These are phyloP conservation scores for Scleropages formosus DNA, from an alignment of 2,797 vertebrate species.

Conservation along the genomic window DNA sequence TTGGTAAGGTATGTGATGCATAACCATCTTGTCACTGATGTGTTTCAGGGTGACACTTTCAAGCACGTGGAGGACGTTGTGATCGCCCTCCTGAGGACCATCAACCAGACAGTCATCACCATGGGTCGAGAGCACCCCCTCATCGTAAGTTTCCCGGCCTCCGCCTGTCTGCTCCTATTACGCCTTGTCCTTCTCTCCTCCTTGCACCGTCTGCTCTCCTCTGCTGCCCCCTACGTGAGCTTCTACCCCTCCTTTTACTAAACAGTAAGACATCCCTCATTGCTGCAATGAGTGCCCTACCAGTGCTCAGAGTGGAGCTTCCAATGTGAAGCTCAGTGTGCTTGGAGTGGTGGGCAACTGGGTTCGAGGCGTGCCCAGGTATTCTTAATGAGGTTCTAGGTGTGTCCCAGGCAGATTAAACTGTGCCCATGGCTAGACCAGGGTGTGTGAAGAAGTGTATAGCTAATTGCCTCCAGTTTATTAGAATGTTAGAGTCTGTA, in stretches of 20 bases:
- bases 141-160: constrained; percentile 78
- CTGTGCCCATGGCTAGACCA: neutral
- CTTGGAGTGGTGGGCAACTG: too few species aligned
- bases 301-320: too few species aligned
- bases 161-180: neutral
- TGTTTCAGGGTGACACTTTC: constrained; percentile 78
- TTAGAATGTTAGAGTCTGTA: neutral
- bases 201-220: neutral
- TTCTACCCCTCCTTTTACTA: neutral
- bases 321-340: neutral
- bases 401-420: neutral
- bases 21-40: constrained; percentile 6
- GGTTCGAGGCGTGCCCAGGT: neutral
- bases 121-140: constrained; percentile 86
- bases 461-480: neutral
- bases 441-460: neutral
- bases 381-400: neutral
- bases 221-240: neutral
- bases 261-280: neutral
- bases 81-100: constrained; percentile 80
- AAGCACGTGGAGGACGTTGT: constrained; percentile 90
- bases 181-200: neutral
- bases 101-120: constrained; percentile 86
- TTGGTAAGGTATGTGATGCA: neutral
- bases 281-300: neutral